Evolutionary conservation across 2,888 invertebrate genomes (phyloP).

Genomic region (Steinernema carpocapsae): DNA sequence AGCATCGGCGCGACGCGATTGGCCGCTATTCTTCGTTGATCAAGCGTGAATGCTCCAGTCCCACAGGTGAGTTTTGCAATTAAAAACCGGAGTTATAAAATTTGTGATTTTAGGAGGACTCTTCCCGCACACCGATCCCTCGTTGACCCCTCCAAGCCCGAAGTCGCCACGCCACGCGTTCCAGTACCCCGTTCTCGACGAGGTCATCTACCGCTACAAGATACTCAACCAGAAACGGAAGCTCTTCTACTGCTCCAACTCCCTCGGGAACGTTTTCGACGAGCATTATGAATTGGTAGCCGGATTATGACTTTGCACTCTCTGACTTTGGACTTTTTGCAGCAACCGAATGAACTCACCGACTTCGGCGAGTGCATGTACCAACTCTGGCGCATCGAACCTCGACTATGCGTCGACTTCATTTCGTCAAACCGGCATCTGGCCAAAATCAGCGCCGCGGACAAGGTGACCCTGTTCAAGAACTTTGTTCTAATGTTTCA

Average conservation of each 20-base stretch:
- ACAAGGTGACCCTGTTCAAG: constrained; percentile 45
- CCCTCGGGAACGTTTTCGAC: constrained; percentile 44
- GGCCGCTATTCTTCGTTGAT: constrained; percentile 60
- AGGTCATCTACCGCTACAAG: constrained; percentile 39
- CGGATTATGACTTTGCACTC: not conserved
- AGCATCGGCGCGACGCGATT: constrained; percentile 64
- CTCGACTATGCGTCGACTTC: constrained; percentile 59
- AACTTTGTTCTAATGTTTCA: constrained; percentile 62
- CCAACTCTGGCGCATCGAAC: constrained; percentile 63
- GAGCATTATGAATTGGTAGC: constrained; percentile 43
- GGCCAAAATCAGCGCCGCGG: constrained; percentile 37
- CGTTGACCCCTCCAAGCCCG: constrained; percentile 28
- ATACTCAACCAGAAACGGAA: constrained; percentile 44
- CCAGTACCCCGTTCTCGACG: constrained; percentile 40
- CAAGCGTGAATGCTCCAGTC: constrained; percentile 47
- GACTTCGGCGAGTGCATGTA: constrained; percentile 64
- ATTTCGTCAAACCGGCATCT: constrained; percentile 47
- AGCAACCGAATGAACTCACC: constrained; percentile 51
- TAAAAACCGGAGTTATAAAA: constrained; percentile 26
- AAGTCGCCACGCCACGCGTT: constrained; percentile 13
- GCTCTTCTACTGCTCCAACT: constrained; percentile 44
- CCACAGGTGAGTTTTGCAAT: not conserved
- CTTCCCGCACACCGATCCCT: not conserved
- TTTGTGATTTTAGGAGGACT: not conserved
- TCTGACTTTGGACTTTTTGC: not conserved